These are phyloP conservation scores for Sphenodon punctatus DNA, from an alignment of 2,797 vertebrate genomes.

Conservation along the genomic window DNA sequence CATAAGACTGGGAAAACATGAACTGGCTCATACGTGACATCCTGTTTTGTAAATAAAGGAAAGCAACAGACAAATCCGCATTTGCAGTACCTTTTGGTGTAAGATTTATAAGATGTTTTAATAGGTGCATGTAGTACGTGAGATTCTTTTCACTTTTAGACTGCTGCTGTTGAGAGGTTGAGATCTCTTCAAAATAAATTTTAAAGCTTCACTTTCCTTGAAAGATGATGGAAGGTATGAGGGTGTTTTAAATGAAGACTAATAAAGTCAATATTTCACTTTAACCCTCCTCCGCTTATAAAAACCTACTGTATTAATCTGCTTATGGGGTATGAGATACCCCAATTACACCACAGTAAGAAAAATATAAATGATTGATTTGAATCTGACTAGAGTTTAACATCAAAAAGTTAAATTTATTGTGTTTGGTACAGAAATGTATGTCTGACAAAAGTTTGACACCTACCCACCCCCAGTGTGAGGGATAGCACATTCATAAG, in stretches of 20 bases:
- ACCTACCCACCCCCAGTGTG: too few species aligned
- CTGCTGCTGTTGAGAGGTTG: neutral
- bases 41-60: conserved; percentile 54
- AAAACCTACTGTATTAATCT: too few species aligned
- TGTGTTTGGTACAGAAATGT: too few species aligned
- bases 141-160: conserved; percentile 12
- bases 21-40: conserved; percentile 38
- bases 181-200: neutral
- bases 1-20: conserved; percentile 58
- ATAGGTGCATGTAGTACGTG: neutral
- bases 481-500: too few species aligned
- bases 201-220: neutral
- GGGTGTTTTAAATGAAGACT: neutral
- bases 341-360: too few species aligned
- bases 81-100: conserved; percentile 39
- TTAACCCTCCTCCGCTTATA: too few species aligned
- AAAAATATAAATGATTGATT: too few species aligned
- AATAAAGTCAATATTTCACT: neutral
- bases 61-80: conserved; percentile 40
- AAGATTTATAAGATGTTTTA: neutral
- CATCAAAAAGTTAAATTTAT: too few species aligned
- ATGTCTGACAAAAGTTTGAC: too few species aligned
- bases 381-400: too few species aligned
- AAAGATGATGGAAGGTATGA: neutral
- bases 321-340: too few species aligned